Evolutionary conservation across 2,797 vertebrate genomes (phyloP).

Genomic region (Melanotaenia parkinsoni): DNA sequence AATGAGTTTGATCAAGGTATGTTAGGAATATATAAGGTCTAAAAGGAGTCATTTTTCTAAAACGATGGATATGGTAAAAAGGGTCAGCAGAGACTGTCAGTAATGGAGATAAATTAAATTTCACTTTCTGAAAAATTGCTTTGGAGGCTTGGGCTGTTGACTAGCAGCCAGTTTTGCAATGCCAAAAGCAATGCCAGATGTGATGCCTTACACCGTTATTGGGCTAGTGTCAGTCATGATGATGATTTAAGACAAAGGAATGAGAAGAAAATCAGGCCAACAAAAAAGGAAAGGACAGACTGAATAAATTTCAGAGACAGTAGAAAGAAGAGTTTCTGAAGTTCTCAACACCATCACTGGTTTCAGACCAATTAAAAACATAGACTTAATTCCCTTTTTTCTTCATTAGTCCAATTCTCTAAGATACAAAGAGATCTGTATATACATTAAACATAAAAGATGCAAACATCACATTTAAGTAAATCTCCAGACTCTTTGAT

Average conservation of each 20-base stretch:
- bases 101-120: constrained; percentile 7
- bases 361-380: too few species aligned
- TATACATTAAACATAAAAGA: neutral
- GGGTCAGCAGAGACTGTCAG: neutral
- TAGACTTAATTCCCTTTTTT: neutral
- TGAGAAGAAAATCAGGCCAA: constrained; percentile 18
- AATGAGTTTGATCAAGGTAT: neutral
- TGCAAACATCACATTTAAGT: neutral
- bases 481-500: neutral
- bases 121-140: constrained; percentile 12
- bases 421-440: neutral
- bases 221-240: constrained; percentile 34
- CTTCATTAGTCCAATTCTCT: neutral
- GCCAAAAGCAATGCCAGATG: constrained; percentile 30
- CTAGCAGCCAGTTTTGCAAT: constrained; percentile 34
- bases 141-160: constrained; percentile 18
- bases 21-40: neutral
- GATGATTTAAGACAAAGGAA: constrained; percentile 35
- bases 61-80: constrained; percentile 10
- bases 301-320: neutral
- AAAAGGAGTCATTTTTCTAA: neutral
- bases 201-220: constrained; percentile 14
- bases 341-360: neutral
- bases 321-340: neutral
- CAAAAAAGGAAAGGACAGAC: neutral